Conservation (phyloP, 2,797 vertebrate species). For the Diplodus sargus region DNA sequence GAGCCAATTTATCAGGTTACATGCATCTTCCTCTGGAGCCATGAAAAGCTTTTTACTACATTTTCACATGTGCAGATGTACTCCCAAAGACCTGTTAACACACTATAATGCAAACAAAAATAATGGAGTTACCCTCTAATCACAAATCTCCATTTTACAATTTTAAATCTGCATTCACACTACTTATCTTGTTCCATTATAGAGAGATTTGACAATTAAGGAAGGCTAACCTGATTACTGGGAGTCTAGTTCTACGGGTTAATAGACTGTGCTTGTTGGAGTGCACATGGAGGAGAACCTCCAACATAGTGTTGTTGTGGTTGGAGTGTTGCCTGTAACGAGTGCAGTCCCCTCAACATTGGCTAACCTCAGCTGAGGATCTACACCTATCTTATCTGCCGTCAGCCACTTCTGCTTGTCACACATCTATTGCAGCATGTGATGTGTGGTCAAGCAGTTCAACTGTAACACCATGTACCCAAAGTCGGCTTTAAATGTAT, state of each 20-base stretch:
- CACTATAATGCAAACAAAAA: too few relatives aligned
- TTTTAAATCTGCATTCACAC: not conserved
- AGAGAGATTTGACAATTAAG: not conserved
- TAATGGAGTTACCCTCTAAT: not conserved
- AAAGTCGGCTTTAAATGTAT: not conserved
- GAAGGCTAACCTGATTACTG: not conserved
- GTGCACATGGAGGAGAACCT: constrained; percentile 54
- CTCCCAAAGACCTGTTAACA: too few relatives aligned
- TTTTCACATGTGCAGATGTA: too few relatives aligned
- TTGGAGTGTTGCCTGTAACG: constrained; percentile 10
- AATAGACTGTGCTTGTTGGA: constrained; percentile 10
- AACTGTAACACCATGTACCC: not conserved
- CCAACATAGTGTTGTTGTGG: constrained; percentile 16
- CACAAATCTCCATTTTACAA: not conserved
- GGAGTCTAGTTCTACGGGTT: constrained; percentile 14
- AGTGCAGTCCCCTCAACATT: not conserved
- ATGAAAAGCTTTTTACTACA: too few relatives aligned
- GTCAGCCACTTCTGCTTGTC: constrained; percentile 62
- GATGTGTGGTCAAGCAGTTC: constrained; percentile 13
- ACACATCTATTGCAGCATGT: constrained; percentile 10
- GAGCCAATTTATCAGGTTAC: too few relatives aligned
- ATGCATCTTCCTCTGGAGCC: too few relatives aligned
- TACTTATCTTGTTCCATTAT: not conserved
- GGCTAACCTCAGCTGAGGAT: constrained; percentile 22
- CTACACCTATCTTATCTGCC: constrained; percentile 37